phyloP scores from a whole-genome alignment of 2,797 vertebrate genomes.

The Pipistrellus nathusii region DNA sequence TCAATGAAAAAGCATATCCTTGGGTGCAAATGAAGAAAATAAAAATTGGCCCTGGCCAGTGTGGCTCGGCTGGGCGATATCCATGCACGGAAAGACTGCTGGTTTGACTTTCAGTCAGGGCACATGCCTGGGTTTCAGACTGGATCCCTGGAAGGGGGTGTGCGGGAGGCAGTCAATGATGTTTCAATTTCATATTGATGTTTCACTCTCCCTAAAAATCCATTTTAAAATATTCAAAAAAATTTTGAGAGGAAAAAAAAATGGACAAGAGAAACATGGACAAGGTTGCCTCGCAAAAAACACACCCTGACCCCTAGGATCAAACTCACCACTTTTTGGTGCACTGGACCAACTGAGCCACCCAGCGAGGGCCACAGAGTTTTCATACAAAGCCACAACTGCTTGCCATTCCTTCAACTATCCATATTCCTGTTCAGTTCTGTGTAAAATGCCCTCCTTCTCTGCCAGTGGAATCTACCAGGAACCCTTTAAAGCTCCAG shows the following conservation, averaged over 20 bases:
- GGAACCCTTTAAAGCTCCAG: not conserved
- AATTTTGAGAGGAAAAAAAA: not conserved
- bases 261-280: not conserved
- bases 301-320: not conserved
- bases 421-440: not conserved
- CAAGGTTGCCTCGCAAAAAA: not conserved
- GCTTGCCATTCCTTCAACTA: not conserved
- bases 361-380: not conserved
- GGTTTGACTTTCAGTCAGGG: not conserved
- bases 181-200: not conserved
- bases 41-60: not conserved
- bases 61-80: not conserved
- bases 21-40: not conserved
- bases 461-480: not conserved
- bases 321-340: not conserved
- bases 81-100: not conserved
- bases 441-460: not conserved
- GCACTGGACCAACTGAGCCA: not conserved
- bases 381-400: slow-evolving; percentile 34
- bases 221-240: not conserved
- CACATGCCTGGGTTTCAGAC: not conserved
- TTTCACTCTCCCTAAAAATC: not conserved
- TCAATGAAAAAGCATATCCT: not conserved
- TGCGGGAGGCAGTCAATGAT: not conserved
- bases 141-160: not conserved